Evolutionary conservation across 1,140 invertebrate genomes (phyloP).

Genomic region (Dufourea novaeangliae): DNA sequence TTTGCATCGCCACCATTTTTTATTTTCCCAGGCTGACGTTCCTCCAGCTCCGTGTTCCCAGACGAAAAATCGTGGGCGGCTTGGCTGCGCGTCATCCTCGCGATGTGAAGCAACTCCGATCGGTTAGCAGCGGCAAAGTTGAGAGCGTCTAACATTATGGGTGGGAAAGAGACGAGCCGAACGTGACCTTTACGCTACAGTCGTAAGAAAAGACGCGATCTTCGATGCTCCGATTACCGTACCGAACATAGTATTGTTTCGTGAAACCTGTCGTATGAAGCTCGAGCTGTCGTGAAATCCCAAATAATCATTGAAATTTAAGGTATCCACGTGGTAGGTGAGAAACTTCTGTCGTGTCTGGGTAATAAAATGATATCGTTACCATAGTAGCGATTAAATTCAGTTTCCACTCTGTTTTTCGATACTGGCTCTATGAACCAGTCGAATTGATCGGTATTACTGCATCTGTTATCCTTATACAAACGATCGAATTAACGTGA

Average conservation of each 20-base stretch:
- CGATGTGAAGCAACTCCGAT: constrained; percentile 41
- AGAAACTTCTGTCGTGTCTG: too few relatives aligned
- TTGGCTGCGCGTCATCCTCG: constrained; percentile 22
- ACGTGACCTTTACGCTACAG: constrained; percentile 62
- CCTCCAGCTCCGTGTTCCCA: neutral
- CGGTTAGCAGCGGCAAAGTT: constrained; percentile 39
- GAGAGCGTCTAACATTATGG: constrained; percentile 37
- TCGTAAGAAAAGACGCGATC: constrained; percentile 68
- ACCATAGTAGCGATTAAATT: too few relatives aligned
- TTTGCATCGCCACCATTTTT: too few relatives aligned
- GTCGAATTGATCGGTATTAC: neutral
- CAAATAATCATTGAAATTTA: too few relatives aligned
- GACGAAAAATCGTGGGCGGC: constrained; percentile 37
- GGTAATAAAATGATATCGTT: too few relatives aligned
- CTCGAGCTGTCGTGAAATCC: too few relatives aligned
- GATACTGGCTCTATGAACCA: neutral
- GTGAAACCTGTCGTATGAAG: too few relatives aligned
- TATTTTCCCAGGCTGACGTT: too few relatives aligned
- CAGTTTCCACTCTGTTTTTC: too few relatives aligned
- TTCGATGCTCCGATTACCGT: constrained; percentile 54
- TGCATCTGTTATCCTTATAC: neutral
- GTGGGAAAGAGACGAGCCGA: constrained; percentile 75
- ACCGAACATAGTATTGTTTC: too few relatives aligned
- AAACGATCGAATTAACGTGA: neutral
- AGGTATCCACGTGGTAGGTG: too few relatives aligned